These are phyloP conservation scores for Danio albolineatus DNA, from an alignment of 2,797 vertebrate species.

Conservation along the genomic window DNA sequence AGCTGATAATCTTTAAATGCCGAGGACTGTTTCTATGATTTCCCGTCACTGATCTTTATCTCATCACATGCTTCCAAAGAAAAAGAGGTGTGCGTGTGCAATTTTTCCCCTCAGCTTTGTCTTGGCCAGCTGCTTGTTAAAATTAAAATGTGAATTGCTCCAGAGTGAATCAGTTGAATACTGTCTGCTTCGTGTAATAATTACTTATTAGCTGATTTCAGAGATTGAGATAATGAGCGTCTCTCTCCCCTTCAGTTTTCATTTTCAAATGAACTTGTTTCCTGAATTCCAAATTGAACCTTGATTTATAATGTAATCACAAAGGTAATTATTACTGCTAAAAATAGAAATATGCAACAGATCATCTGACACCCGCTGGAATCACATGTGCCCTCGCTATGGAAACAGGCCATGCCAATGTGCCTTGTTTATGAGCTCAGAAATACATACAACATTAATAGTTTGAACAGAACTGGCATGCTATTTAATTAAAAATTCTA, in stretches of 20 bases:
- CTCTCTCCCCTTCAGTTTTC: constrained; percentile 10
- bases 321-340: constrained; percentile 76
- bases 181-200: constrained; percentile 71
- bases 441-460: constrained; percentile 38
- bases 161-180: constrained; percentile 68
- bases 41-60: constrained; percentile 75
- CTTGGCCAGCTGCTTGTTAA: constrained; percentile 57
- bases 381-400: constrained; percentile 62
- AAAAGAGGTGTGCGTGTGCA: constrained; percentile 48
- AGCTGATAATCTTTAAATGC: constrained; percentile 62
- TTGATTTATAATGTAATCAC: constrained; percentile 74
- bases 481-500: constrained; percentile 6
- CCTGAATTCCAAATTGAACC: constrained; percentile 71
- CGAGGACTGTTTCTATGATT: constrained; percentile 60
- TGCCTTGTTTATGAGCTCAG: constrained; percentile 40
- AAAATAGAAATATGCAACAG: constrained; percentile 71
- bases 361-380: constrained; percentile 72
- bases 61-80: constrained; percentile 67
- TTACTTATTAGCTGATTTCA: constrained; percentile 60
- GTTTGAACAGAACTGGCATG: constrained; percentile 25
- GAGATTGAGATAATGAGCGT: constrained; percentile 1
- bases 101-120: constrained; percentile 48
- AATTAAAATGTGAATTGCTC: constrained; percentile 70
- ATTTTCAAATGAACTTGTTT: constrained; percentile 27
- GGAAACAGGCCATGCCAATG: constrained; percentile 53